phyloP scores from a whole-genome alignment of 2,888 invertebrate genomes.

The Bembecia ichneumoniformis region DNA sequence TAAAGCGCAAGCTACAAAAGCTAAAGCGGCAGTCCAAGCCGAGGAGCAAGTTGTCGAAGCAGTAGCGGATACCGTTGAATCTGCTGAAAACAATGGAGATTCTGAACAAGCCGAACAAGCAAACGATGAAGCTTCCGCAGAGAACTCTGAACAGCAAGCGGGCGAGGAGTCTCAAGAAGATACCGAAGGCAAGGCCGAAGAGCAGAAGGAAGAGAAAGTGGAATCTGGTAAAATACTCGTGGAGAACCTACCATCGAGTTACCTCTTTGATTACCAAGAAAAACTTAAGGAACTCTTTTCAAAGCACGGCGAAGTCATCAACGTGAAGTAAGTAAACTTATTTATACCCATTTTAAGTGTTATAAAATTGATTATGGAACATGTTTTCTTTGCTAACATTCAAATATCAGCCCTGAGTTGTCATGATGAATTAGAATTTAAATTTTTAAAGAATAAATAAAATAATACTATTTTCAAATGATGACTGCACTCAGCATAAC shows the following conservation, averaged over 20 bases:
- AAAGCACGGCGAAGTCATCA: slow-evolving; percentile 55
- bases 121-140: slow-evolving; percentile 11
- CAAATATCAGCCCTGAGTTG: slow-evolving; percentile 60
- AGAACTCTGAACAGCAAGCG: too few species aligned
- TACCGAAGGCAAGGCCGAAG: slow-evolving; percentile 34
- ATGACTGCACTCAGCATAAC: slow-evolving; percentile 40
- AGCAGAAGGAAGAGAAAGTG: slow-evolving; percentile 48
- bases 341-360: neutral
- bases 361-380: slow-evolving; percentile 14
- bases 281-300: slow-evolving; percentile 66
- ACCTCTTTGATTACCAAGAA: slow-evolving; percentile 64
- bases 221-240: slow-evolving; percentile 66
- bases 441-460: neutral
- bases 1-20: slow-evolving; percentile 48
- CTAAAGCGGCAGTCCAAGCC: slow-evolving; percentile 37
- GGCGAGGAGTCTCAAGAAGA: slow-evolving; percentile 27
- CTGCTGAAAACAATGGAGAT: slow-evolving; percentile 50
- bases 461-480: slow-evolving; percentile 5
- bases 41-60: slow-evolving; percentile 35
- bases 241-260: slow-evolving; percentile 61
- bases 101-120: slow-evolving; percentile 26
- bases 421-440: slow-evolving; percentile 4
- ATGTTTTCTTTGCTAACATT: slow-evolving; percentile 50
- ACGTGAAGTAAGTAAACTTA: slow-evolving; percentile 49
- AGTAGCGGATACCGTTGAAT: slow-evolving; percentile 26